Percentiles rank a stretch among this genome's conserved stretches.
Conservation (phyloP, 2,797 vertebrate genomes). For the Enteromius fasciolatus region DNA sequence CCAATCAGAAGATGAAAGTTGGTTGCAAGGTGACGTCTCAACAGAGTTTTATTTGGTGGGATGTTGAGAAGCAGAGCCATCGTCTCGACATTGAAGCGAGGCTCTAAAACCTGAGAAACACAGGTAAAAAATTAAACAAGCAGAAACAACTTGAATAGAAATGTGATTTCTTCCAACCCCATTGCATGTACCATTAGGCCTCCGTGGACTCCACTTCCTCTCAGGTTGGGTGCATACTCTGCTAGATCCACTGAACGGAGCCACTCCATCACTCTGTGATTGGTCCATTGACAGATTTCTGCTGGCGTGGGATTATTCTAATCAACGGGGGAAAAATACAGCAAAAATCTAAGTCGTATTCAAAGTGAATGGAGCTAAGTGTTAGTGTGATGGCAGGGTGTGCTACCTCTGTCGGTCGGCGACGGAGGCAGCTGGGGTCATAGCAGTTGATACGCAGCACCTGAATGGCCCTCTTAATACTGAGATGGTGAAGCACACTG, state of each 20-base stretch:
- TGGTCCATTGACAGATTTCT: constrained; percentile 93
- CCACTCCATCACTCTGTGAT: constrained; percentile 97
- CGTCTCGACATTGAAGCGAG: constrained; percentile 95
- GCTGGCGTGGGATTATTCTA: constrained; percentile 85
- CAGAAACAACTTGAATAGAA: neutral
- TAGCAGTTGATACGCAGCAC: constrained; percentile 91
- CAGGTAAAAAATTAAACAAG: neutral
- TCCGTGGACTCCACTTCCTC: constrained; percentile 93
- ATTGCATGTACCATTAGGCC: constrained; percentile 87
- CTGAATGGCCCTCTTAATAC: constrained; percentile 94
- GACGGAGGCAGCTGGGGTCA: constrained; percentile 87
- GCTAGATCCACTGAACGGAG: constrained; percentile 92
- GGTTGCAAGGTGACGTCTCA: constrained; percentile 92
- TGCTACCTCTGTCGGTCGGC: constrained; percentile 88
- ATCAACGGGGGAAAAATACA: neutral
- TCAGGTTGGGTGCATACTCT: constrained; percentile 92
- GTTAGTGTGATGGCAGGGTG: neutral
- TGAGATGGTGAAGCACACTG: constrained; percentile 94
- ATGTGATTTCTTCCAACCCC: neutral
- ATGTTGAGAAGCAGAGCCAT: constrained; percentile 96
- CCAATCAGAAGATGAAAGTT: constrained; percentile 95
- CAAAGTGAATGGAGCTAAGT: neutral
- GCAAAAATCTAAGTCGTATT: neutral
- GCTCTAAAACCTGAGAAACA: constrained; percentile 87
- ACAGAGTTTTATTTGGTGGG: constrained; percentile 91